Evolutionary conservation across 2,888 invertebrate genomes (phyloP), one percentile per base, ranked within the genome.

Genomic region (Dichetophora obliterata): DNA sequence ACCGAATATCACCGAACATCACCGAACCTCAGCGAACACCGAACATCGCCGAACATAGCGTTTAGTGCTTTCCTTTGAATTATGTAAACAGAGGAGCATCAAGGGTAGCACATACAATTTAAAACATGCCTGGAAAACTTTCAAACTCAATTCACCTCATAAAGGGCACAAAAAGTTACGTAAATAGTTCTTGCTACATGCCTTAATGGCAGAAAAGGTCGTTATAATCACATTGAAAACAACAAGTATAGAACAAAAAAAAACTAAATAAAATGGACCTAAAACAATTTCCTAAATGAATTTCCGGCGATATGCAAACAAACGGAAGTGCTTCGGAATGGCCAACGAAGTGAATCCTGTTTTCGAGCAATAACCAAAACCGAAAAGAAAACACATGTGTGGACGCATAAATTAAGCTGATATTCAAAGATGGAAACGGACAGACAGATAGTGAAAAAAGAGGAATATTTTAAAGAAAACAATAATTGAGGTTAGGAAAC

Each of bases 281-380:
- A 37, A 65, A 66, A 54, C 54, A 52, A 66, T 66, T 66, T 74
- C 74, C 74, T 65, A 52, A 65, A 50, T 66, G 52, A 66, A 65
- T 74, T 74, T 74, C 66, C 74, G 66, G 54, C 5, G 22, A 54
- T 66, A 37, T 48, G 65, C 50, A n/a, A 24, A 59, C 24, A 37
- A n/a, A 43, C 24, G 31, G 66, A 66, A 48, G 24, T 48, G 48
- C 37, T 66, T 66, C 1, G 43, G 27, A 68, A 50, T 50, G 50
- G 14, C 48, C 72, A 72, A 11, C 61, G 24, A 72, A 61, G 72
- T 63, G 73, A 61, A 73, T 73, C 73, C 73, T 63, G 48, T 72
- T 71, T 34, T 16, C 52, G 54, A 24, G 19, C 6, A 5, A n/a
- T 19, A 68, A 52, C 19, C 37, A 65, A 14, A 65, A 54, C 43